Evolutionary conservation across 2,888 invertebrate species (phyloP), one percentile per base, ranked within the genome.

Genomic region (Pyrgus malvae): DNA sequence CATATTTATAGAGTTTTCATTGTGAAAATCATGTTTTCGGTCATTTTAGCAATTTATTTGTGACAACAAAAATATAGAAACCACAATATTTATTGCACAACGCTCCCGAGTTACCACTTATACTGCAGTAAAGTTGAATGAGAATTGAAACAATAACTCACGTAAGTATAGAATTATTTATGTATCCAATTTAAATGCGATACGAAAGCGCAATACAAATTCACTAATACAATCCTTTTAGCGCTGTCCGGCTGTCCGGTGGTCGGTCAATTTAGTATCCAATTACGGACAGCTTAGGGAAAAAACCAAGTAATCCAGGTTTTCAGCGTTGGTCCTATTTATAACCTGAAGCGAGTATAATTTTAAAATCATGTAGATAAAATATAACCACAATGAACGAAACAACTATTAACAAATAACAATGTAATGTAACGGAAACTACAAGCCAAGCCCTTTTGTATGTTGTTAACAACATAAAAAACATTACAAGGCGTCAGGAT

Each of bases 251-350:
- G 71, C 72, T 63, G 70, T 68, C 72, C 71, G 69, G 64, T 66
- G 72, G 72, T 72, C 85, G 86, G 88, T 88, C 88, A 85, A 88
- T 89, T 88, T 88, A 82, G 82, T 78, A 86, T 88, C 85, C 88
- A 89, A 89, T 89, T 89, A 88, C 85, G 86, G 74, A 70, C 77
- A 82, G 88, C 88, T 89, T 89, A 88, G 87, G 80, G 83, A 89
- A 88, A 88, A 89, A 83, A 81, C 83, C 76, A 74, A 72, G 80
- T 86, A 88, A 88, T 83, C 85, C 83, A 60, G 66, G 70, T 70
- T 71, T 74, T 65, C 61, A 67, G 60, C 66, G 56, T 62, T 66
- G 81, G 72, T 56, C 11, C 65, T 65, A 71, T 60, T 56, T 16
- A 68, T 3, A 35, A 60, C 66, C 46, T 57, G n/a, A 14, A 1